Evolutionary conservation across 2,113 vertebrate species (phyloP).

Genomic region (Calyptommatus sinebrachiatus): DNA sequence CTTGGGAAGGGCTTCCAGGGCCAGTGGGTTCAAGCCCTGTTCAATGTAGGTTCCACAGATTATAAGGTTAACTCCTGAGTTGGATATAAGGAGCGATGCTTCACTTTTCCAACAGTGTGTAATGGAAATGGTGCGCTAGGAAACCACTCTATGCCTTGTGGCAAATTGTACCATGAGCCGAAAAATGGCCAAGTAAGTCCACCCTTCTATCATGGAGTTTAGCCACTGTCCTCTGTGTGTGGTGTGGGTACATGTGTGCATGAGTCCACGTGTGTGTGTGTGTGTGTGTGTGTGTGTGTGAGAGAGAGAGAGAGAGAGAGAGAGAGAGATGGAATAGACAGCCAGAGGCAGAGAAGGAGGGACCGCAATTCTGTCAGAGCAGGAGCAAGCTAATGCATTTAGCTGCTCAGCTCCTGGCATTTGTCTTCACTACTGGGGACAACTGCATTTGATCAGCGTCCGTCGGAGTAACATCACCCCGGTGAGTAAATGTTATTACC

Average conservation of each 20-base stretch:
- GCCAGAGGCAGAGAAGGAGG: no score
- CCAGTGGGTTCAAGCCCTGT: no score
- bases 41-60: no score
- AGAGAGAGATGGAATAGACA: no score
- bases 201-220: not conserved
- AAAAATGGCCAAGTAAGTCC: not conserved
- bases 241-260: not conserved
- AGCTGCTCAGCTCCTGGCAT: slow-evolving; percentile 1
- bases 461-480: not conserved
- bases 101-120: no score
- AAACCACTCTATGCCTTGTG: not conserved
- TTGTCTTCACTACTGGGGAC: slow-evolving; percentile 23
- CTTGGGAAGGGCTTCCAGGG: no score
- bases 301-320: no score
- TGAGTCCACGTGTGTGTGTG: not conserved
- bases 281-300: not conserved
- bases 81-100: no score
- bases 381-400: not conserved
- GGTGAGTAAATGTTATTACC: slow-evolving; percentile 29
- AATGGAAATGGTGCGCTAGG: no score
- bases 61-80: no score
- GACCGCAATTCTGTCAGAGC: not conserved
- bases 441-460: slow-evolving; percentile 15
- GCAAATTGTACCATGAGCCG: no score
- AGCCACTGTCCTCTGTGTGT: not conserved